phyloP scores from a whole-genome alignment of 1,140 invertebrate species.

The Drosophila ficusphila region DNA sequence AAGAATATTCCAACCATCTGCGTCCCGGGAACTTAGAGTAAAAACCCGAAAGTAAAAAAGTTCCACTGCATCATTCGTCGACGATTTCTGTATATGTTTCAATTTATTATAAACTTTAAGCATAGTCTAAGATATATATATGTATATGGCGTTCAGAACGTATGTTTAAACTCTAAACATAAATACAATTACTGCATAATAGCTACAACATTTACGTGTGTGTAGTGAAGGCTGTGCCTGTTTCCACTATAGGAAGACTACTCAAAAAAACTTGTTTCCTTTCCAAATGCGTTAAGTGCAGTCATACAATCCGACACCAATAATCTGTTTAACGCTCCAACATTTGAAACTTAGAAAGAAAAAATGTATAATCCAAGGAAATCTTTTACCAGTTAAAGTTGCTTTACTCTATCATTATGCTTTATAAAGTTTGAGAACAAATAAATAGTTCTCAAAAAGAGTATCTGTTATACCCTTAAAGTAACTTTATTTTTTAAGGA shows the following conservation, averaged over 20 bases:
- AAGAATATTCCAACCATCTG: neutral
- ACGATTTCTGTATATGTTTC: slow-evolving; percentile 50
- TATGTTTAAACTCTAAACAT: slow-evolving; percentile 59
- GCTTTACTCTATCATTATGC: too few relatives aligned
- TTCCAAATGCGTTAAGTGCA: slow-evolving; percentile 11
- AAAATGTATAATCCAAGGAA: neutral
- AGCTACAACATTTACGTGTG: slow-evolving; percentile 58
- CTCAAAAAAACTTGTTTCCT: slow-evolving; percentile 26
- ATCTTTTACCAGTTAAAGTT: too few relatives aligned
- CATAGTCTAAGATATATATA: slow-evolving; percentile 57
- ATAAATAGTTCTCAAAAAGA: too few relatives aligned
- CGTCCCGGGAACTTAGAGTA: neutral
- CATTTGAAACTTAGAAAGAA: neutral
- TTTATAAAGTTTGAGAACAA: too few relatives aligned
- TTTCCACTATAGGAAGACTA: slow-evolving; percentile 42
- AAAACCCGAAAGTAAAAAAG: slow-evolving; percentile 5
- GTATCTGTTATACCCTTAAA: neutral
- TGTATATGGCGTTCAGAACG: slow-evolving; percentile 76
- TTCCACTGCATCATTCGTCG: neutral
- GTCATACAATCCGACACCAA: slow-evolving; percentile 27
- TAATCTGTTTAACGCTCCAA: slow-evolving; percentile 24
- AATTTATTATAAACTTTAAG: slow-evolving; percentile 71
- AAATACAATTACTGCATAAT: slow-evolving; percentile 66
- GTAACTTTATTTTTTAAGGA: neutral
- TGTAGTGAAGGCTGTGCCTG: slow-evolving; percentile 60